Evolutionary conservation across 2,888 invertebrate genomes (phyloP), one percentile per base, ranked within the genome.

Genomic region (Adelphocoris suturalis): DNA sequence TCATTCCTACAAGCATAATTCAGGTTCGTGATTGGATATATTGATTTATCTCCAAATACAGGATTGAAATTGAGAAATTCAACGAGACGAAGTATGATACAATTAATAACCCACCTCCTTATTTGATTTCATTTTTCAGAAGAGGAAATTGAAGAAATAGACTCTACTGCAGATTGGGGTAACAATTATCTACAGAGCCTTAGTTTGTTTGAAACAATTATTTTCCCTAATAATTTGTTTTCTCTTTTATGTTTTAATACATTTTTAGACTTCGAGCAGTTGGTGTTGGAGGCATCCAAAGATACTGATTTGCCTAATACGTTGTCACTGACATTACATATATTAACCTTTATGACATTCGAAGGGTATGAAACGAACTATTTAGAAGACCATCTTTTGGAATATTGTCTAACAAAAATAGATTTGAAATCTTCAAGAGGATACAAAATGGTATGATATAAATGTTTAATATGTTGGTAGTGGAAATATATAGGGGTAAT

Each of bases 291-390:
- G 55, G 88, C 52, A 52, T 48, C 52, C 52, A 46, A 46, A n/a
- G 55, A 55, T 27, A 23, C 48, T 23, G 55, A 28, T 5, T 52
- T 88, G 16, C 88, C 88, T 13, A 55, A 16, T 19, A 78, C 19
- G 16, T 14, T 88, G 4, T 28, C 27, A 11, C 78, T 78, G 14
- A 28, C 88, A 2, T 28, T 68, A 19, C 57, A 55, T 23, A 78
- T 55, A 4, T 37, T 88, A 11, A 14, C 88, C 9, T 78, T 28
- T n/a, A 55, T 88, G 80, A 88, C 88, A 9, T 88, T 78, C 27
- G 80, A 80, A 28, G 88, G 88, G 12, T 52, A 88, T 19, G 78
- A 88, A 78, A 88, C 88, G 0, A 88, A 78, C 55, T 23, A 88
- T 28, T 16, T 88, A 12, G 88, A 88, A 78, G 76, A 76, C 27